Conservation (phyloP, 1,140 invertebrate genomes). For the Euglossa dilemma region DNA sequence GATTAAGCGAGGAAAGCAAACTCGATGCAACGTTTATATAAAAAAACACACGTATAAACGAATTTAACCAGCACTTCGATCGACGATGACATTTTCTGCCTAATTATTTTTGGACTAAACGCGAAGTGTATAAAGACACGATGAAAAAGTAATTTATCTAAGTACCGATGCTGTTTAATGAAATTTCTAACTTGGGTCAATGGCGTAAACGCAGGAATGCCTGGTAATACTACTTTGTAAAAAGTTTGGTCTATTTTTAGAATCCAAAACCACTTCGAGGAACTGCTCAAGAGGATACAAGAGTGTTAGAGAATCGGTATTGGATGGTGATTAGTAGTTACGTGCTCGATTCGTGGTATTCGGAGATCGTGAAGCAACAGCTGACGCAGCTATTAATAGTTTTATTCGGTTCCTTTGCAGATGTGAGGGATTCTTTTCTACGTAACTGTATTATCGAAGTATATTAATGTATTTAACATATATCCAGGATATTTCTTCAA, state of each 20-base stretch:
- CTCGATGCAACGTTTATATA: no score
- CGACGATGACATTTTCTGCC: no score
- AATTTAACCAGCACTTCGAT: no score
- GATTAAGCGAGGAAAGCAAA: background rate
- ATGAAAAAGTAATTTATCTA: background rate
- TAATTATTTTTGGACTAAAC: no score
- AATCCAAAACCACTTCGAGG: background rate
- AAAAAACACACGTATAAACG: no score
- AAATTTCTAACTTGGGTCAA: background rate
- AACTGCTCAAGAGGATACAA: background rate
- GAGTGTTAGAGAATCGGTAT: background rate
- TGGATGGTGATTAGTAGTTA: background rate
- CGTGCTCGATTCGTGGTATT: background rate
- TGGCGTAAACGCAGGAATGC: background rate
- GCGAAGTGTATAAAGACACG: no score
- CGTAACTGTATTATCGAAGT: background rate
- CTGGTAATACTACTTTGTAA: background rate
- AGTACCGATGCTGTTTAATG: background rate
- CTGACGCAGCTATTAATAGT: constrained; percentile 11
- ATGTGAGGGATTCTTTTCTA: background rate
- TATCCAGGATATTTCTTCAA: no score
- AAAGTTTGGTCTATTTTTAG: background rate
- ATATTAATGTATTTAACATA: no score
- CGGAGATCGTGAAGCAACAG: background rate
- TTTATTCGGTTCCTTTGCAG: background rate